Evolutionary conservation across 2,797 vertebrate genomes (phyloP), one percentile per base, ranked within the genome.

Genomic region (Liasis olivaceus): DNA sequence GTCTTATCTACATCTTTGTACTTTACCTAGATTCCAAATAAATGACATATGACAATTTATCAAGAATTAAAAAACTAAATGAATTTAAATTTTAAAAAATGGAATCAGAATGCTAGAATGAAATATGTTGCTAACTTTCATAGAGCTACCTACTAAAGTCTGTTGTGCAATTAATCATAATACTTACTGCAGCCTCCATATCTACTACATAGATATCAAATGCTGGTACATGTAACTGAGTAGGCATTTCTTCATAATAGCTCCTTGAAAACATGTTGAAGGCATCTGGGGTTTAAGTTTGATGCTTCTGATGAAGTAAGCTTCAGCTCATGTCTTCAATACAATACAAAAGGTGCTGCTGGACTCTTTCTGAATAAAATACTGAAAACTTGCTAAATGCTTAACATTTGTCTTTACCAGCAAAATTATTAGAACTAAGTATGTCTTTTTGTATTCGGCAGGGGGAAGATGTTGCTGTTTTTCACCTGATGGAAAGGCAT

Each of bases 401-500:
- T 54, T 54, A 54, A 11, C 66, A 69, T 14, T 28, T 26, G 15
- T 84, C 9, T 47, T 90, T 62, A 22, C 42, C 7, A 84, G n/a
- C 42, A 81, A 77, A 63, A 84, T 17, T 5, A 31, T 60, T 14
- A 36, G 14, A 92, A 88, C 59, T 59, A 92, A 89, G 94, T 36
- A 14, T 94, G 6, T 94, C 26, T 95, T 89, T 96, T 90, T 90
- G 6, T 59, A 31, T 88, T 88, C 90, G 59, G 0, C 93, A 99
- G 99, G 99, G 89, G 99, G 99, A 12, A 98, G 99, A 63, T 99
- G 99, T 97, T 99, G 99, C 97, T 99, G 98, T 96, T 99, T 99
- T 97, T 99, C 99, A 95, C 98, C 99, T 17, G 99, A 99, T 92
- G 99, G 99, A 91, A 99, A 99, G 97, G 98, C 98, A 92, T 97